A percentile compares a stretch with the other conserved stretches of the same genome.
Conservation (phyloP, 2,797 vertebrate genomes). For the Cetoscarus ocellatus region DNA sequence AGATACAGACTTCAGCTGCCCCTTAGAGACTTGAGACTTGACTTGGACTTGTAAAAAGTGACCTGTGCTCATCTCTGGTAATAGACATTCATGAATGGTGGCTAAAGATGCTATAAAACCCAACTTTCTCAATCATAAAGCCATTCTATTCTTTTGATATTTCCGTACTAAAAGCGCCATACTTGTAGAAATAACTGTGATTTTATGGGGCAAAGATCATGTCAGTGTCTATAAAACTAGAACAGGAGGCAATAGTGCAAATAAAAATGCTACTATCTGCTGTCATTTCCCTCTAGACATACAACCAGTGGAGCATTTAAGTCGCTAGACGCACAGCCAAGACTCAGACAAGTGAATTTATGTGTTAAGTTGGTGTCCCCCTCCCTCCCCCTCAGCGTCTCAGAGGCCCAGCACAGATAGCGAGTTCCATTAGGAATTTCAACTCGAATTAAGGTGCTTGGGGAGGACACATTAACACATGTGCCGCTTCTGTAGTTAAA, state of each 20-base stretch:
- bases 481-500: conserved; percentile 85
- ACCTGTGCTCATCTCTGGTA: too few relatives aligned
- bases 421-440: conserved; percentile 86
- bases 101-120: too few relatives aligned
- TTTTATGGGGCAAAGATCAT: conserved; percentile 58
- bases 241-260: conserved; percentile 52
- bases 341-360: conserved; percentile 85
- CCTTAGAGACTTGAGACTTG: too few relatives aligned
- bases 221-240: conserved; percentile 43
- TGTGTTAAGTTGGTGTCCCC: conserved; percentile 77
- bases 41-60: too few relatives aligned
- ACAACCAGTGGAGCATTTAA: conserved; percentile 80
- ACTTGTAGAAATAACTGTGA: conserved; percentile 33
- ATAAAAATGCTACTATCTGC: conserved; percentile 56
- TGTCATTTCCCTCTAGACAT: conserved; percentile 77
- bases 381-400: conserved; percentile 59
- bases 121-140: too few relatives aligned
- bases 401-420: conserved; percentile 71
- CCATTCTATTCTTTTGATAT: conserved; percentile 13
- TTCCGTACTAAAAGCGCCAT: conserved; percentile 6
- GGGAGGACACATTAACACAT: conserved; percentile 85
- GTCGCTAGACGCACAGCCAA: conserved; percentile 75
- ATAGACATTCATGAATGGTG: too few relatives aligned
- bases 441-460: conserved; percentile 82
- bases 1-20: too few relatives aligned